Conservation (phyloP, 2,797 vertebrate species). For the Darevskia nairensis region DNA sequence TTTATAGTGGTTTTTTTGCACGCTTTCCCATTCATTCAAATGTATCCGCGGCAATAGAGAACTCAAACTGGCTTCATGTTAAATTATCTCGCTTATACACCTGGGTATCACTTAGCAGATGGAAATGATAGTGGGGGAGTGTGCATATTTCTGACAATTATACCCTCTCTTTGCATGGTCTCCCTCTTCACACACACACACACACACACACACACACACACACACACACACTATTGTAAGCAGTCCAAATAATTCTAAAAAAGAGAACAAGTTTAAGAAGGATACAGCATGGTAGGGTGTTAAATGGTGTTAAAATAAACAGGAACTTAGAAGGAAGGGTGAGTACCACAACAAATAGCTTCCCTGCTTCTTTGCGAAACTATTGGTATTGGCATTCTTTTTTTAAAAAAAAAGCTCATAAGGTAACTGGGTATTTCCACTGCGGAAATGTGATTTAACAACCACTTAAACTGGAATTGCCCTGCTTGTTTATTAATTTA, state of each 20-base stretch:
- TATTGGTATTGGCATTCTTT: neutral
- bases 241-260: conserved; percentile 32
- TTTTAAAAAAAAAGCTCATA: neutral
- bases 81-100: neutral
- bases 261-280: conserved; percentile 51
- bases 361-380: neutral
- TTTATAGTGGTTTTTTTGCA: neutral
- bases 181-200: neutral
- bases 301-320: conserved; percentile 45
- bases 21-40: conserved; percentile 16
- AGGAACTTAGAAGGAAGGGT: conserved; percentile 48
- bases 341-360: neutral
- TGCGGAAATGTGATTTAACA: neutral
- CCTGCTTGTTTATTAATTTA: too few relatives aligned
- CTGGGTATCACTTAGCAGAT: conserved; percentile 20
- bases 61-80: conserved; percentile 11
- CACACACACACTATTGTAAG: neutral
- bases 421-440: neutral
- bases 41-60: neutral
- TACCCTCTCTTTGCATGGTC: neutral
- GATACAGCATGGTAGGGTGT: conserved; percentile 46
- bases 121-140: neutral
- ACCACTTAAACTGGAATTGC: neutral
- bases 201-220: neutral
- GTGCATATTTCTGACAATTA: conserved; percentile 4